phyloP scores from a whole-genome alignment of 2,888 invertebrate species.

The Eupeodes luniger region DNA sequence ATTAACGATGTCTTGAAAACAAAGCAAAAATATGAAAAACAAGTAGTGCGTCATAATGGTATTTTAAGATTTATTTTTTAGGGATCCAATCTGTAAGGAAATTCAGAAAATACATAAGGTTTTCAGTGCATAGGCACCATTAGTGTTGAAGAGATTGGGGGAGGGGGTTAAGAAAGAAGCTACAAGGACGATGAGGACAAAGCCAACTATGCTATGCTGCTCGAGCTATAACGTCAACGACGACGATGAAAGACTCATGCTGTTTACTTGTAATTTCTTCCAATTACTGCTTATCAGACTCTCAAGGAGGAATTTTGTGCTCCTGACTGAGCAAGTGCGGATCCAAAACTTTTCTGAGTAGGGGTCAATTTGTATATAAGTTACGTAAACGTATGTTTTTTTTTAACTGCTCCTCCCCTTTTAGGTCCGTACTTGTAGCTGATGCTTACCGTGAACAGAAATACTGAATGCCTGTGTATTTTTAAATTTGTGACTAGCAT shows the following conservation, averaged over 20 bases:
- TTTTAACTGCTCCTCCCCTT: no score
- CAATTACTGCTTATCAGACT: conserved; percentile 48
- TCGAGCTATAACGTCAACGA: neutral
- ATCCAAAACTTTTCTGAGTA: neutral
- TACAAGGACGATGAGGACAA: neutral
- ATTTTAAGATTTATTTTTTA: neutral
- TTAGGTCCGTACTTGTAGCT: no score
- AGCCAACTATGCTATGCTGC: neutral
- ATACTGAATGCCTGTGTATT: conserved; percentile 8
- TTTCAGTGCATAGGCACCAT: neutral
- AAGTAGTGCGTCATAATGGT: neutral
- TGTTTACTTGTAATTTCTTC: conserved; percentile 49
- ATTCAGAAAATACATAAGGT: neutral
- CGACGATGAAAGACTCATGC: conserved; percentile 12
- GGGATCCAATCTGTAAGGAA: conserved; percentile 1
- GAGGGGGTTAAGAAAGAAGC: neutral
- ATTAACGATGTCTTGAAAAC: neutral
- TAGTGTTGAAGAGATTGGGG: neutral
- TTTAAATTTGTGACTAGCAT: conserved; percentile 44
- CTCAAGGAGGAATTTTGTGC: conserved; percentile 33
- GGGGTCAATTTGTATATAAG: no score
- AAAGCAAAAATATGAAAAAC: neutral
- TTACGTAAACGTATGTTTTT: no score
- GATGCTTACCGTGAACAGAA: no score
- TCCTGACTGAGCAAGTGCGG: neutral